Conservation (phyloP, 2,888 invertebrate genomes). For the Cantharis nigra region DNA sequence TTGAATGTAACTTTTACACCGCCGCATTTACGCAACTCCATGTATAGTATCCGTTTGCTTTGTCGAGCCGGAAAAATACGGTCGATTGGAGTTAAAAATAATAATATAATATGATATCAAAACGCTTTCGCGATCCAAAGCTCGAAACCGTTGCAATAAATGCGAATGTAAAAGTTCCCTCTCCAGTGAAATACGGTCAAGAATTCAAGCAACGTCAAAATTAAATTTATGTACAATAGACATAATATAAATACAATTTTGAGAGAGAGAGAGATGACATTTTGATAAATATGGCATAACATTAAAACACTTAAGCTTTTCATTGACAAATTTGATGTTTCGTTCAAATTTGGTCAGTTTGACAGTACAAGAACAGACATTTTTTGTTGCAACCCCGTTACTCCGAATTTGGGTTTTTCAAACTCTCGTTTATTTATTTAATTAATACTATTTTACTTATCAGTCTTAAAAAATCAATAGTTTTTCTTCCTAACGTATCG, state of each 20-base stretch:
- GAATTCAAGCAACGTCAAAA: constrained; percentile 22
- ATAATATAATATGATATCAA: not conserved
- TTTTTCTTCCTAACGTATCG: not conserved
- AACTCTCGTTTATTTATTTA: constrained; percentile 13
- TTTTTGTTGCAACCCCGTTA: constrained; percentile 21
- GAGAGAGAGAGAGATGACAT: not conserved
- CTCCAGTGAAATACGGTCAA: not conserved
- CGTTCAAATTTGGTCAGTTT: constrained; percentile 13
- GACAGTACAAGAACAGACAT: constrained; percentile 6
- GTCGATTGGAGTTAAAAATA: not conserved
- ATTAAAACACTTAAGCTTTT: constrained; percentile 13
- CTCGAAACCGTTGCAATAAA: not conserved
- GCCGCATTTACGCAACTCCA: not conserved
- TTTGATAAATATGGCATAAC: not conserved
- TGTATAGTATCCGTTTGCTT: not conserved
- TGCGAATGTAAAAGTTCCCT: not conserved
- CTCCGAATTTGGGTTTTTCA: constrained; percentile 23
- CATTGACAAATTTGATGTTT: constrained; percentile 12
- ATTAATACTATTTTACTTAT: constrained; percentile 35
- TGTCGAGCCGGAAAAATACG: not conserved
- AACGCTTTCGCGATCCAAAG: not conserved
- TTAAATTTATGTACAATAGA: constrained; percentile 24
- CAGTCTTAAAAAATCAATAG: constrained; percentile 34
- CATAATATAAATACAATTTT: constrained; percentile 5
- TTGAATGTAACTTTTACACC: constrained; percentile 7